Evolutionary conservation across 2,888 invertebrate species (phyloP).

Genomic region (Listrodromus nycthemerus): DNA sequence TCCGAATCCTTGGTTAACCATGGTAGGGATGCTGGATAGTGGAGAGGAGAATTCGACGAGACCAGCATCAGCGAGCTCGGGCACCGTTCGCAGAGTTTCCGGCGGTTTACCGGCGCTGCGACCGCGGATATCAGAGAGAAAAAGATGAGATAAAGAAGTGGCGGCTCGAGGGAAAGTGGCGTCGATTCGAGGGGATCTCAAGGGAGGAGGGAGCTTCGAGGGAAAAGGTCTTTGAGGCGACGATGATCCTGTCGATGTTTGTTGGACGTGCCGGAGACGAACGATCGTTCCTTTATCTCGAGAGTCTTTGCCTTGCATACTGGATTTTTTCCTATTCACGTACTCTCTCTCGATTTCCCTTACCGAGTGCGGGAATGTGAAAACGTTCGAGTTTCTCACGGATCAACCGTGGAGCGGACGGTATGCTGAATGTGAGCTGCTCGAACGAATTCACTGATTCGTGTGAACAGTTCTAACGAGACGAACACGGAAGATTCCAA

Average conservation of each 20-base stretch:
- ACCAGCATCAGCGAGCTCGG: slow-evolving; percentile 30
- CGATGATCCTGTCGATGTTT: slow-evolving; percentile 61
- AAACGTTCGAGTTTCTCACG: slow-evolving; percentile 8
- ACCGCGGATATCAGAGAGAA: slow-evolving; percentile 7
- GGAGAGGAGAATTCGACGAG: slow-evolving; percentile 9
- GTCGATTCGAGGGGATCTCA: too few relatives aligned
- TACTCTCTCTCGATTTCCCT: not conserved
- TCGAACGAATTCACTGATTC: not conserved
- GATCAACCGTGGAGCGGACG: slow-evolving; percentile 6
- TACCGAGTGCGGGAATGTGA: not conserved
- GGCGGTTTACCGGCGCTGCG: not conserved
- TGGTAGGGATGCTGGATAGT: slow-evolving; percentile 14
- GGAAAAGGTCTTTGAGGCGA: slow-evolving; percentile 45
- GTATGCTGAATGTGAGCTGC: not conserved
- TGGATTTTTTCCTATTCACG: slow-evolving; percentile 24
- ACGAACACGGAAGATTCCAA: not conserved
- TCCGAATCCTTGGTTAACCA: not conserved
- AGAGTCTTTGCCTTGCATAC: slow-evolving; percentile 50
- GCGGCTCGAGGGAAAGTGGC: not conserved
- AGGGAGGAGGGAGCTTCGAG: slow-evolving; percentile 38
- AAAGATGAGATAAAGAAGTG: not conserved
- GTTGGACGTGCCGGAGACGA: slow-evolving; percentile 61
- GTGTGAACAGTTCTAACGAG: not conserved
- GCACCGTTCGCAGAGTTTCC: slow-evolving; percentile 1
- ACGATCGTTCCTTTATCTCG: slow-evolving; percentile 56